Conservation (phyloP, 2,113 vertebrate species). For the Planiliza haematocheilus region DNA sequence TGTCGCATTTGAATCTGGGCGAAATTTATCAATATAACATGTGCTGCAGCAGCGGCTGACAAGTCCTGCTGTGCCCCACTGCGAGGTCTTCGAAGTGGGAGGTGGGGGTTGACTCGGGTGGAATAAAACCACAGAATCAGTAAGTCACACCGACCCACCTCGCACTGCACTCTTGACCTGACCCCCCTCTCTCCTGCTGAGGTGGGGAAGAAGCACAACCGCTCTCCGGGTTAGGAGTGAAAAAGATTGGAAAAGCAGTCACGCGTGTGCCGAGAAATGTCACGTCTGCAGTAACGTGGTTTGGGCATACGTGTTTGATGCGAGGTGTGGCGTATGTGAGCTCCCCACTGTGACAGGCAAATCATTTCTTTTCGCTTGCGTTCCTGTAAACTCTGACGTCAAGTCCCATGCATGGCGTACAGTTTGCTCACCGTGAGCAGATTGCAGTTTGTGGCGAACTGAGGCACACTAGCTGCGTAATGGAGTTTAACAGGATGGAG, state of each 20-base stretch:
- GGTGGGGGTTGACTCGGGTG: constrained; percentile 7
- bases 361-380: background rate
- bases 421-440: constrained; percentile 58
- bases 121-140: constrained; percentile 21
- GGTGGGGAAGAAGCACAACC: background rate
- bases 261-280: constrained; percentile 37
- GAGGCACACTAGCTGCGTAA: constrained; percentile 72
- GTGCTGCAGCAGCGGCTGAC: constrained; percentile 57
- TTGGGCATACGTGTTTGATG: background rate
- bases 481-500: constrained; percentile 74
- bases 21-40: constrained; percentile 72
- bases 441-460: constrained; percentile 71
- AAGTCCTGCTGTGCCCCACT: constrained; percentile 45
- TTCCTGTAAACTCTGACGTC: constrained; percentile 13
- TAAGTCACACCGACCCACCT: constrained; percentile 1
- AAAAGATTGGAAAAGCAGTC: constrained; percentile 49
- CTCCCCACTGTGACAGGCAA: constrained; percentile 20
- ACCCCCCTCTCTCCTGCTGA: background rate
- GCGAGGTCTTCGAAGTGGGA: constrained; percentile 23
- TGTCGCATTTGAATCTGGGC: constrained; percentile 45
- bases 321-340: background rate
- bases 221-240: constrained; percentile 1
- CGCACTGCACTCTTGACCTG: constrained; percentile 19
- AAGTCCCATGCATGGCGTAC: constrained; percentile 38
- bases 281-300: constrained; percentile 13